Base-by-base conservation (phyloP, 2,113 vertebrate genomes). In the Petaurus breviceps region DNA sequence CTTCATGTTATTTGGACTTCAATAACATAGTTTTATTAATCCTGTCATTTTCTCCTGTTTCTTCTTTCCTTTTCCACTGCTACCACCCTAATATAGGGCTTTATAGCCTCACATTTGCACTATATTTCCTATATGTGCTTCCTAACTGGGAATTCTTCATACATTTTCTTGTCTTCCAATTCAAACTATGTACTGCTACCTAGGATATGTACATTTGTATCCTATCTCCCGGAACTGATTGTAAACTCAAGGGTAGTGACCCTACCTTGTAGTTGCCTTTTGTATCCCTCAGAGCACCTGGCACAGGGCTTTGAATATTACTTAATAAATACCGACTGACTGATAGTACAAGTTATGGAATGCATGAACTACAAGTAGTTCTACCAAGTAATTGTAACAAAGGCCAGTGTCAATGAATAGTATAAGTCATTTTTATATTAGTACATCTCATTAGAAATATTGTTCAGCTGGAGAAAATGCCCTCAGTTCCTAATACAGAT, bases 371-470 rank as follows among this genome's bases (percentile, higher is more conserved):
- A 95, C 90, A 95, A 95, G 91, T 8, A 49, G 24, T 8, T 1
- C 25, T 43, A 49, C 93, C 53, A 94, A 46, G 61, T 90, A 90
- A n/a, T 0, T 95, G 47, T 49, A 43, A 91, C 92, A 93, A 92
- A 77, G 54, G 28, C 9, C 12, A 68, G 22, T 19, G 94, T 92
- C 19, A 91, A 49, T 54, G 68, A 95, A 89, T n/a, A n/a, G 16
- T 3, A n/a, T 77, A n/a, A n/a, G 8, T n/a, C 68, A 77, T n/a
- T 77, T 61, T 31, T 61, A 31, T 61, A 61, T 61, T 77, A 77
- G 4, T 43, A 43, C 12, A 77, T n/a, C 37, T 77, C 61, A n/a
- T n/a, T 19, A 77, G 61, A 77, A 77, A 77, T 19, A n/a, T 16
- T 77, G 61, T 77, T 77, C 61, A 77, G 61, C 37, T n/a, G 37